Percentiles rank a stretch among this genome's conserved stretches.
phyloP scores from a whole-genome alignment of 2,113 vertebrate genomes.

The Tinamus guttatus region DNA sequence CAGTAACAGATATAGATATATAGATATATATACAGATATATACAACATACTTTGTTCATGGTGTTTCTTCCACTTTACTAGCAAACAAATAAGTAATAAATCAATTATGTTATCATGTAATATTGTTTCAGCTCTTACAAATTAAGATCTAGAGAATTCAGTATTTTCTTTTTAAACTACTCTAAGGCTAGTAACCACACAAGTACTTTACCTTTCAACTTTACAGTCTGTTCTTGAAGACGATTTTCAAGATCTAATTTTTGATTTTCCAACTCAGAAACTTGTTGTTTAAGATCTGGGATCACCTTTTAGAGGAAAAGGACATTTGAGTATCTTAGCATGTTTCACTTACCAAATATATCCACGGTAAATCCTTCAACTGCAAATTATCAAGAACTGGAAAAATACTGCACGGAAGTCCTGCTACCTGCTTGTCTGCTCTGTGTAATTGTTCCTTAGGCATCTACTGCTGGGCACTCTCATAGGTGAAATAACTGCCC shows the following conservation, averaged over 20 bases:
- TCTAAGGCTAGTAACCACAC: neutral
- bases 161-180: neutral
- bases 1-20: neutral
- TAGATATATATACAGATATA: neutral
- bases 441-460: neutral
- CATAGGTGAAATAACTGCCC: neutral
- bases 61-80: neutral
- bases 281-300: slow-evolving; percentile 88
- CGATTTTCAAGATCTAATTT: slow-evolving; percentile 87
- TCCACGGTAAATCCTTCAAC: neutral
- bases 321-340: neutral
- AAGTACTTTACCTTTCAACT: slow-evolving; percentile 80
- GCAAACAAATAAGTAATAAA: neutral
- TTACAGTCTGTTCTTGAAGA: slow-evolving; percentile 79
- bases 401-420: neutral
- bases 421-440: neutral
- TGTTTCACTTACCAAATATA: neutral
- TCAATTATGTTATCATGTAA: neutral
- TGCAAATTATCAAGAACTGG: neutral
- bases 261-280: slow-evolving; percentile 90
- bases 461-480: neutral
- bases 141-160: neutral
- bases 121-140: neutral
- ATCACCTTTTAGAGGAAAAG: slow-evolving; percentile 82
- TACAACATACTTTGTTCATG: neutral